phyloP scores from a whole-genome alignment of 2,888 invertebrate species.

The Blomia tropicalis region DNA sequence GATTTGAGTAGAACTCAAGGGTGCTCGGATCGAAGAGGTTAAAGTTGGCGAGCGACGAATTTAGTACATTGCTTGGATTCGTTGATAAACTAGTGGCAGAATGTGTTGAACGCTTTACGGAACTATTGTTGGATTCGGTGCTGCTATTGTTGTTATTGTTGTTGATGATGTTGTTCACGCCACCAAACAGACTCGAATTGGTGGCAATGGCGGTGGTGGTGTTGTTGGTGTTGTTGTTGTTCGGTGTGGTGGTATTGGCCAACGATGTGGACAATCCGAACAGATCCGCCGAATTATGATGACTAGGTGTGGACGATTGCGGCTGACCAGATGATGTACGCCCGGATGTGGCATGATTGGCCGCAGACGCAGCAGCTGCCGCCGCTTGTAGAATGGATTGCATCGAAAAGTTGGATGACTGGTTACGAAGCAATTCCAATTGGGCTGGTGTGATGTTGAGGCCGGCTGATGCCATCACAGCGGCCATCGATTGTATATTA shows the following conservation, averaged over 20 bases:
- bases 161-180: neutral
- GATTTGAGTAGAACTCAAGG: conserved; percentile 96
- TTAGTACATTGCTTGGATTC: conserved; percentile 23
- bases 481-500: conserved; percentile 10
- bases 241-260: neutral
- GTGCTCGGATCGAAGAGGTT: conserved; percentile 38
- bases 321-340: conserved; percentile 22
- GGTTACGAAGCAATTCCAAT: neutral
- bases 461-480: neutral
- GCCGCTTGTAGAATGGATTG: conserved; percentile 26
- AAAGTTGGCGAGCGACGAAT: neutral
- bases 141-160: neutral
- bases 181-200: conserved; percentile 25
- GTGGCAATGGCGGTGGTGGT: conserved; percentile 27
- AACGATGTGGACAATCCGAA: neutral
- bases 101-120: neutral
- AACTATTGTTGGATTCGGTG: too few species aligned
- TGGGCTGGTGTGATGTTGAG: neutral
- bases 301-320: conserved; percentile 1
- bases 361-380: conserved; percentile 43
- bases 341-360: conserved; percentile 43
- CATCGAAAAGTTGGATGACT: neutral
- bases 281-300: conserved; percentile 2
- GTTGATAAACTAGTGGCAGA: conserved; percentile 9
- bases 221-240: neutral